Evolutionary conservation across 2,113 vertebrate genomes (phyloP).

Genomic region (Argyrosomus japonicus): DNA sequence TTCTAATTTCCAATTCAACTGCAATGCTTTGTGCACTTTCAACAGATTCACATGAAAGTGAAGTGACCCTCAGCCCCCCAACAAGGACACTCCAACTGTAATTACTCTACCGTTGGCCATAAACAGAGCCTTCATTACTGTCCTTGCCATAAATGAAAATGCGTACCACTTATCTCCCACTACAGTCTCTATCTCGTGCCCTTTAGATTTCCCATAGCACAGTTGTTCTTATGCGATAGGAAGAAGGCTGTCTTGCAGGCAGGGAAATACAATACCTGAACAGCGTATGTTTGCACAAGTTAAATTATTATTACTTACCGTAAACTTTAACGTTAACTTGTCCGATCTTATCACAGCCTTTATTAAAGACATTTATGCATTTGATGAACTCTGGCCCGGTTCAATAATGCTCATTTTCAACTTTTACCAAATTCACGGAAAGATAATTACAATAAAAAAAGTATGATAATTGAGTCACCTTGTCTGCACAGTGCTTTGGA

Average conservation of each 20-base stretch:
- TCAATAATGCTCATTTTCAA: background rate
- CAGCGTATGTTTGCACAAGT: conserved; percentile 6
- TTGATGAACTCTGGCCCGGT: background rate
- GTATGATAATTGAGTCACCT: background rate
- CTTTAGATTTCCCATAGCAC: conserved; percentile 11
- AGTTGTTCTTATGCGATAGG: conserved; percentile 4
- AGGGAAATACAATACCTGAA: background rate
- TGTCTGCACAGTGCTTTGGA: conserved; percentile 2
- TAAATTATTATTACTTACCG: background rate
- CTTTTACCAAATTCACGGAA: background rate
- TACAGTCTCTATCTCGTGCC: conserved; percentile 11
- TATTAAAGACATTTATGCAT: background rate
- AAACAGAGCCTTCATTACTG: conserved; percentile 50
- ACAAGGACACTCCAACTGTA: conserved; percentile 52
- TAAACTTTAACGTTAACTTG: background rate
- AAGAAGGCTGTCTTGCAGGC: background rate
- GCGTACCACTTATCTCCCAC: conserved; percentile 32
- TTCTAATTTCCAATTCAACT: background rate
- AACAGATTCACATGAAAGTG: conserved; percentile 30
- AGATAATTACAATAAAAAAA: background rate
- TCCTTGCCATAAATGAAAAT: conserved; percentile 51
- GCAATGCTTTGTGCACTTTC: conserved; percentile 10
- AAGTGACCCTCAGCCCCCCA: conserved; percentile 35
- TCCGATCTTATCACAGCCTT: background rate
- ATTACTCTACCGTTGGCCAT: conserved; percentile 27